Evolutionary conservation across 1,140 invertebrate genomes (phyloP), one percentile per base, ranked within the genome.

Genomic region (Drosophila orosa): DNA sequence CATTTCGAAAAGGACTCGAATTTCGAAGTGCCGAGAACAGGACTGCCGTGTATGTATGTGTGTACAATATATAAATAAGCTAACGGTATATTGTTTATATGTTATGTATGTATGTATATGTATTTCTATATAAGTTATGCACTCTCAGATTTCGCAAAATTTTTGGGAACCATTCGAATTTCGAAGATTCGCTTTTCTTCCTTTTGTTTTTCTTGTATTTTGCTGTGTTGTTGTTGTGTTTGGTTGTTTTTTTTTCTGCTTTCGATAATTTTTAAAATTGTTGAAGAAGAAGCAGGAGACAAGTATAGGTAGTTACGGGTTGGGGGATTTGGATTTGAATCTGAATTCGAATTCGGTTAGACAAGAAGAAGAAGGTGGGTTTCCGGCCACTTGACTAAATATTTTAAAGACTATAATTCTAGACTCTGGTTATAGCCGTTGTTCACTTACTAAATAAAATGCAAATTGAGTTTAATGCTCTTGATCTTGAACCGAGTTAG

Each of bases 61-160:
- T 81, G 78, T 85, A 63, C 78, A 69, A 54, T 89, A 82, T 82
- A 87, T 87, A 87, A 87, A 87, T 87, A 87, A 87, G 83, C 83
- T 87, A 87, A 87, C 83, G 76, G 63, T 87, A 87, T 87, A 83
- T 87, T 87, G 62, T 77, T 77, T 69, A 77, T 82, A 86, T 87
- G 69, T 87, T 81, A 65, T 54, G 50, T 75, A 68, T 82, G 61
- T 74, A 62, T 85, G 63, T 76, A 66, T 66, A 54, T 78, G 69
- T 73, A 47, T 65, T 61, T 61, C 37, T 69, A 57, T 74, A 74
- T 80, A 80, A 62, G 52, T 78, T 63, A 82, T 71, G 78, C 66
- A 80, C 78, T 80, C 61, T 82, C 69, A 58, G 57, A 72, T 73
- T 66, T 74, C 71, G 71, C 40, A 74, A 74, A 61, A 74, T 33